Evolutionary conservation across 2,888 invertebrate species (phyloP).

Genomic region (Scaptomyza reducta): DNA sequence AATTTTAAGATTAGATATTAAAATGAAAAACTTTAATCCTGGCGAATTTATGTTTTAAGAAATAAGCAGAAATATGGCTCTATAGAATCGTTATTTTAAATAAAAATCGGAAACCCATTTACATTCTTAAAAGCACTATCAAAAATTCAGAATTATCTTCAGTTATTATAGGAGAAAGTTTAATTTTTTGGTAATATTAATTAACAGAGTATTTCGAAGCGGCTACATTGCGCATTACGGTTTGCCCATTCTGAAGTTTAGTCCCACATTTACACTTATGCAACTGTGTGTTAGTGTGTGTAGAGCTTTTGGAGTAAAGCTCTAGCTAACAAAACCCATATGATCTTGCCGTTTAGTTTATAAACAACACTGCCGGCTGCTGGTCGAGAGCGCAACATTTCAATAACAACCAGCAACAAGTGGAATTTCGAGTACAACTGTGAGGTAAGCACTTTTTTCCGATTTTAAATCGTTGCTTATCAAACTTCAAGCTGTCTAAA

Average conservation of each 20-base stretch:
- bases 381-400: slow-evolving; percentile 15
- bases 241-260: slow-evolving; percentile 12
- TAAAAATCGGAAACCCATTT: no score
- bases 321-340: slow-evolving; percentile 43
- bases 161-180: no score
- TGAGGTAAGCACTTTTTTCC: slow-evolving; percentile 42
- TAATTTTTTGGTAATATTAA: background rate
- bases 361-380: slow-evolving; percentile 65
- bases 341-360: slow-evolving; percentile 62
- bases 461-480: slow-evolving; percentile 53
- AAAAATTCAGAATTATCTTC: no score
- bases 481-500: slow-evolving; percentile 47
- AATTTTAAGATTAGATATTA: no score
- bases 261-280: slow-evolving; percentile 9
- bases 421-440: slow-evolving; percentile 6
- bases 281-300: background rate
- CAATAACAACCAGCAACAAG: background rate
- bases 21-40: no score
- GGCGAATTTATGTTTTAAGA: no score
- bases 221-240: background rate
- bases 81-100: no score
- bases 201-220: slow-evolving; percentile 5
- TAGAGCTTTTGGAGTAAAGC: slow-evolving; percentile 56
- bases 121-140: no score
- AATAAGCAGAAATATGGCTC: no score